phyloP scores from a whole-genome alignment of 2,113 vertebrate species.

The Amphiprion ocellaris region DNA sequence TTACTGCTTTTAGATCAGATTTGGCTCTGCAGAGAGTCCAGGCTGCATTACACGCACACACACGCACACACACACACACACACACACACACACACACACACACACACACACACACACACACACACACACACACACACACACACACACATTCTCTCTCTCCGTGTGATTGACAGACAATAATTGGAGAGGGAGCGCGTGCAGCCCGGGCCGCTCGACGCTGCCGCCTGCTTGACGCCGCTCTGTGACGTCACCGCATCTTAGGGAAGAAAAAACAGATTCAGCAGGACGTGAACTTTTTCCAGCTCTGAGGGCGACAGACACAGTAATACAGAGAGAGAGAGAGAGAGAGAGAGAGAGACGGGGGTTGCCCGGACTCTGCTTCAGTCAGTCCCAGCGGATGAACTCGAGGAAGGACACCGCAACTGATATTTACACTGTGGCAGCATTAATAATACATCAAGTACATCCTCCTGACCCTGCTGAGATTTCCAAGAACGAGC shows the following conservation, averaged over 20 bases:
- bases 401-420: constrained; percentile 59
- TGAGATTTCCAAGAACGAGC: constrained; percentile 57
- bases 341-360: not conserved
- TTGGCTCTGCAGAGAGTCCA: no score
- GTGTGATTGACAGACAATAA: constrained; percentile 86
- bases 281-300: constrained; percentile 90
- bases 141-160: not conserved
- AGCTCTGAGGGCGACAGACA: constrained; percentile 58
- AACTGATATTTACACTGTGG: constrained; percentile 68
- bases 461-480: constrained; percentile 42
- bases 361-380: constrained; percentile 43
- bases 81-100: no score
- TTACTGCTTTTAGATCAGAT: no score
- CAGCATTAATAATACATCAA: constrained; percentile 66
- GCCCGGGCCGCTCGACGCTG: constrained; percentile 77
- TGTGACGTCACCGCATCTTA: constrained; percentile 89
- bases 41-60: no score
- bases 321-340: not conserved
- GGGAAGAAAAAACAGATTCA: constrained; percentile 74
- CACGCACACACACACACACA: no score
- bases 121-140: no score
- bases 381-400: constrained; percentile 57
- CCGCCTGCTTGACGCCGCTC: constrained; percentile 92
- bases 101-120: no score
- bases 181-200: constrained; percentile 81